Conservation (phyloP, 2,888 invertebrate species). For the Sialis lutaria region DNA sequence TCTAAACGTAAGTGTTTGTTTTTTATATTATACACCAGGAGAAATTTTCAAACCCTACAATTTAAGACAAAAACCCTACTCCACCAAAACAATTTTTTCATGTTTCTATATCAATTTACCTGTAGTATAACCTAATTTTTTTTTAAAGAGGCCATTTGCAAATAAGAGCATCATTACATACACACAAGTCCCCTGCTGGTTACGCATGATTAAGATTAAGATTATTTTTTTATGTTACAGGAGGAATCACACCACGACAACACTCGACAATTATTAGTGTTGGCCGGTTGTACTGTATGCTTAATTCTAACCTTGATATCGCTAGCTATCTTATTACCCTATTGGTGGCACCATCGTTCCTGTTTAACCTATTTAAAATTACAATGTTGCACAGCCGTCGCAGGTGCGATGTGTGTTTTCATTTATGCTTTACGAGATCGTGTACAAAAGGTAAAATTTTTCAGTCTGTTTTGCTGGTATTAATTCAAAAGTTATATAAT, state of each 20-base stretch:
- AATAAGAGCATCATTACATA: too few relatives aligned
- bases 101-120: too few relatives aligned
- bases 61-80: too few relatives aligned
- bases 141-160: too few relatives aligned
- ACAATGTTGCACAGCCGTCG: conserved; percentile 49
- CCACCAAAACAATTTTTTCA: too few relatives aligned
- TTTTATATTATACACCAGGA: background rate
- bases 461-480: background rate
- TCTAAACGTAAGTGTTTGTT: conserved; percentile 8
- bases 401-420: conserved; percentile 50
- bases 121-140: too few relatives aligned
- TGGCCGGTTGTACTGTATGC: conserved; percentile 34
- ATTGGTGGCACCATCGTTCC: conserved; percentile 30
- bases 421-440: conserved; percentile 29
- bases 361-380: conserved; percentile 47
- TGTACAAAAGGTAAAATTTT: conserved; percentile 24
- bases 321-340: conserved; percentile 27
- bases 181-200: too few relatives aligned
- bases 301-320: conserved; percentile 29
- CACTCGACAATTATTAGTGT: conserved; percentile 23
- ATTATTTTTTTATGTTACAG: conserved; percentile 7
- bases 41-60: too few relatives aligned
- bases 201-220: background rate
- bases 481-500: background rate
- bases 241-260: conserved; percentile 8